Evolutionary conservation across 2,888 invertebrate genomes (phyloP), one percentile per base, ranked within the genome.

Genomic region (Cerastoderma edule): DNA sequence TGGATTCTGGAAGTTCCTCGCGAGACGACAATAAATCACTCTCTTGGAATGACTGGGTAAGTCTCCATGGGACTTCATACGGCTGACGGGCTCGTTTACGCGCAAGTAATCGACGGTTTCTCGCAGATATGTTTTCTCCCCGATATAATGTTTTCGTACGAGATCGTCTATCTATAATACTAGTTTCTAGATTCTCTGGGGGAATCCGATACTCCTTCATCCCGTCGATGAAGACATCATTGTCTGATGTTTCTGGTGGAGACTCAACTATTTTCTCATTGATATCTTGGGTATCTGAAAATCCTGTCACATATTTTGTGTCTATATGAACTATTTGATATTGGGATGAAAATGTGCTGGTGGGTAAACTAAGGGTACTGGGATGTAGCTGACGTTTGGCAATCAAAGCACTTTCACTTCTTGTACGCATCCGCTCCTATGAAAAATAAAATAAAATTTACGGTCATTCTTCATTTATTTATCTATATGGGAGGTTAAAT

Each of bases 61-160:
- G 64, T 32, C 88, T 75, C 87, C 90, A 88, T 19, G 91, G 90
- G 63, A 91, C 85, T 69, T 89, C 89, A 54, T 91, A 91, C 1
- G 91, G 91, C 66, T 87, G 87, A 19, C 83, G 63, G 3, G 81
- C 72, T 4, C 81, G 72, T 50, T 78, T 81, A n/a, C 81, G 53
- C 4, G 75, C 70, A 13, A 78, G 69, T 46, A 85, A 83, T 54
- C 87, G 75, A 30, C 81, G 74, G 71, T 78, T 81, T 65, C 83
- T 74, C 28, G 77, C 67, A 6, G 69, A 66, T 6, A 72, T 53
- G 60, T 71, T 75, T 67, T 72, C 75, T 27, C 65, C 54, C 24
- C 74, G 70, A 57, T 71, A 75, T 56, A 72, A 74, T 27, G 69
- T 66, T 66, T 79, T 78, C 72, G 78, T 70, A 8, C 73, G 67